Evolutionary conservation across 1,140 invertebrate species (phyloP).

Genomic region (Bombus waltoni): DNA sequence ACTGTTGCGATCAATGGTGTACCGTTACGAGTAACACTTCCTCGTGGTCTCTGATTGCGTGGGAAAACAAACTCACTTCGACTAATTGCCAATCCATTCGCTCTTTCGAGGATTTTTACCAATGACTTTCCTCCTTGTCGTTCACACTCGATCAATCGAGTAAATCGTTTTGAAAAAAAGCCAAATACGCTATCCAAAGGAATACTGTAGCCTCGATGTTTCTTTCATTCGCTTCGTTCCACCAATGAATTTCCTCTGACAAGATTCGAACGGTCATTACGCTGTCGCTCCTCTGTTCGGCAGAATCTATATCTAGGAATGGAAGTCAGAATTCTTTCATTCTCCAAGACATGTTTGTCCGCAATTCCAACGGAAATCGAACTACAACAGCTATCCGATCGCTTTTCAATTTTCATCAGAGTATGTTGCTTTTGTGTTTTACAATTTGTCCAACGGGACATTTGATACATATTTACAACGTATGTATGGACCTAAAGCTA

Average conservation of each 20-base stretch:
- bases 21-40: constrained; percentile 61
- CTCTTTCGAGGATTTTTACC: neutral
- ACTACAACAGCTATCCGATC: neutral
- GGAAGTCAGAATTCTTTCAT: neutral
- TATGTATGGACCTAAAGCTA: too few species aligned
- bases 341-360: neutral
- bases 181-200: neutral
- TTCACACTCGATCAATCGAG: neutral
- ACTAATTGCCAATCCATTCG: constrained; percentile 31
- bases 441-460: too few species aligned
- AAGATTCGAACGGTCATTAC: neutral
- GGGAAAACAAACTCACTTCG: constrained; percentile 54
- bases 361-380: neutral
- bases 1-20: constrained; percentile 55
- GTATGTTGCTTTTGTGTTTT: too few species aligned
- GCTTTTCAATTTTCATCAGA: too few species aligned
- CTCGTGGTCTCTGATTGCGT: constrained; percentile 42
- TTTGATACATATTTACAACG: too few species aligned
- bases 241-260: too few species aligned
- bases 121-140: neutral
- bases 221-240: neutral
- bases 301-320: neutral
- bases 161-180: neutral
- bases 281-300: neutral
- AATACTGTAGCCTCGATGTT: neutral